Evolutionary conservation across 2,888 invertebrate genomes (phyloP).

Genomic region (Polydrusus tereticollis): DNA sequence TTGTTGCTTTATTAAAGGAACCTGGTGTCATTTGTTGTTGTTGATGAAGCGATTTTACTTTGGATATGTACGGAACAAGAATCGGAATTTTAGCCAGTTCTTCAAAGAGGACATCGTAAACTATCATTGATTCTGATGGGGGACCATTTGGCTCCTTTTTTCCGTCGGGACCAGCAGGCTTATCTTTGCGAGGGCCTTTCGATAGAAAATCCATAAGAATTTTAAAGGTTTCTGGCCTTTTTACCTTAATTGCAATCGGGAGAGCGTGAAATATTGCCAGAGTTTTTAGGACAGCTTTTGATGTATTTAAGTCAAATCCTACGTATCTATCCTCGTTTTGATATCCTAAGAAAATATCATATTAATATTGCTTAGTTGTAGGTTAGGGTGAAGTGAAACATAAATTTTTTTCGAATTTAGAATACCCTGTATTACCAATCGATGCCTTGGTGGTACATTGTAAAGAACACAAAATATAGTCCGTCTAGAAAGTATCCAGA

Average conservation of each 20-base stretch:
- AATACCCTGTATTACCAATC: no score
- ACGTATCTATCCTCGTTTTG: slow-evolving; percentile 25
- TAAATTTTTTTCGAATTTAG: no score
- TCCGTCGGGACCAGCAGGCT: background rate
- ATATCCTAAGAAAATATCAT: background rate
- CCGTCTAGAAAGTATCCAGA: no score
- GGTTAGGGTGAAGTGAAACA: no score
- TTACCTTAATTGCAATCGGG: slow-evolving; percentile 31
- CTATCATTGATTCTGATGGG: slow-evolving; percentile 6
- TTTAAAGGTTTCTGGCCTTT: slow-evolving; percentile 21
- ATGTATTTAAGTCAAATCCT: slow-evolving; percentile 34
- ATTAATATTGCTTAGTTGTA: slow-evolving; percentile 21
- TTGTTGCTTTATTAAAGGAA: background rate
- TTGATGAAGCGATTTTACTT: background rate
- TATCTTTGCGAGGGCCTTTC: background rate
- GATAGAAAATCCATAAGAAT: background rate
- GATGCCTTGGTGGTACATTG: no score
- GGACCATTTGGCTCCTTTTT: background rate
- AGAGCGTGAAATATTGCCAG: slow-evolving; percentile 37
- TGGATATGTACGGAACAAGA: slow-evolving; percentile 13
- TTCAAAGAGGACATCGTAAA: background rate
- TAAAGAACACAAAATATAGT: no score
- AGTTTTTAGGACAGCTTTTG: slow-evolving; percentile 27
- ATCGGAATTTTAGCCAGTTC: background rate
- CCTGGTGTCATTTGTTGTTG: slow-evolving; percentile 2